Percentiles rank a stretch among this genome's conserved stretches.
These are phyloP conservation scores for Eristalis tenax DNA, from an alignment of 2,888 invertebrate species.

Conservation along the genomic window DNA sequence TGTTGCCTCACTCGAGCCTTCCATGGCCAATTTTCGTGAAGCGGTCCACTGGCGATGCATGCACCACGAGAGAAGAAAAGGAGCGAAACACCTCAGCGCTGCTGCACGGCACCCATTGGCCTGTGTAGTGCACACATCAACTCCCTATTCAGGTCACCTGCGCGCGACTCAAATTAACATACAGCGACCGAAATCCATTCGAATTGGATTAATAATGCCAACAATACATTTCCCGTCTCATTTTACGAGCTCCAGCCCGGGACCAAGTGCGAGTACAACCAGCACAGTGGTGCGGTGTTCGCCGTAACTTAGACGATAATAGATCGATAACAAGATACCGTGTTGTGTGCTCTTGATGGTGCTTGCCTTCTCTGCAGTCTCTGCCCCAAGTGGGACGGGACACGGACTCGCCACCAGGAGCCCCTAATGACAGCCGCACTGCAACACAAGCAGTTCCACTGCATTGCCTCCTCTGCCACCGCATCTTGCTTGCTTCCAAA, in stretches of 20 bases:
- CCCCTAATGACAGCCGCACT: slow-evolving; percentile 56
- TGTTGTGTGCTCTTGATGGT: slow-evolving; percentile 28
- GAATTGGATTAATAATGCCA: slow-evolving; percentile 67
- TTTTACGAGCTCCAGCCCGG: slow-evolving; percentile 62
- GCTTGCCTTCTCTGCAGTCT: too few species aligned
- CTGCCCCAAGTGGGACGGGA: not conserved
- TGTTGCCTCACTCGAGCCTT: not conserved
- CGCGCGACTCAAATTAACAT: slow-evolving; percentile 58
- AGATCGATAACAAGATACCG: slow-evolving; percentile 67
- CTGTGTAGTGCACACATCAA: slow-evolving; percentile 42
- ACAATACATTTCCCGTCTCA: slow-evolving; percentile 58
- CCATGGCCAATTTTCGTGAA: not conserved
- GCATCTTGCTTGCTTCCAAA: slow-evolving; percentile 3
- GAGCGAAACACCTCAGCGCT: slow-evolving; percentile 33
- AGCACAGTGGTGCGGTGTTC: slow-evolving; percentile 13
- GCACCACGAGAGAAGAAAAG: slow-evolving; percentile 6
- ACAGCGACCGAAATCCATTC: slow-evolving; percentile 56
- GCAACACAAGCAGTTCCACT: slow-evolving; percentile 27
- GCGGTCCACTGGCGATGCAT: slow-evolving; percentile 31
- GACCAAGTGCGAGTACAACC: slow-evolving; percentile 45
- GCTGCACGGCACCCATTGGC: slow-evolving; percentile 40
- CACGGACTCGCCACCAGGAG: not conserved
- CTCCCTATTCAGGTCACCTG: slow-evolving; percentile 55
- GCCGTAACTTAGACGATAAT: slow-evolving; percentile 59
- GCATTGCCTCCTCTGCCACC: not conserved